Base-by-base conservation (phyloP, 1,140 invertebrate species). In the Heliothis virescens region DNA sequence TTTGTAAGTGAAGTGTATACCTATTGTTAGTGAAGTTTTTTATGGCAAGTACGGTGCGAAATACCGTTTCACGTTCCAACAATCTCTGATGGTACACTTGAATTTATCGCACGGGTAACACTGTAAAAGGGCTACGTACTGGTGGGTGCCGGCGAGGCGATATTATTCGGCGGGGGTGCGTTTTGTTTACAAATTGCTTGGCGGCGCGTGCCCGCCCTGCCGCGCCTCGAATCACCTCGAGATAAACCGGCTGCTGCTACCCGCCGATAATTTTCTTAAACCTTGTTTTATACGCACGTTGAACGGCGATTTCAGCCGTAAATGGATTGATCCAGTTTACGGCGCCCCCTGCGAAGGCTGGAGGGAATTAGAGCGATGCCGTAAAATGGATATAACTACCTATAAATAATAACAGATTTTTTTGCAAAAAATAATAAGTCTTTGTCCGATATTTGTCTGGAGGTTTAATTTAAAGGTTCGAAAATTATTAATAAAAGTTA, bases 141-240 rank as follows among this genome's bases (percentile, higher is more conserved):
- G 74, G 78, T 76, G 67, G 79, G 79, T 75, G 69, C 76, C 72
- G 79, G 81, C 76, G 79, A 76, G 79, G 82, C 86, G 82, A 89
- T 90, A 90, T 91, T 86, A 89, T 90, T 91, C 84, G 83, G 81
- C 73, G 81, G 83, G 86, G 87, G 84, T 91, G 85, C 84, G 88
- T 90, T 91, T 92, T 91, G 89, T 90, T 87, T 92, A 90, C 89
- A 92, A 92, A 92, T 92, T 92, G 88, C 82, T 86, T 81, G 82
- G 79, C 79, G 86, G 89, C 84, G 87, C 90, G 89, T 90, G 90
- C 82, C 81, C 82, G 80, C 69, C 73, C 76, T 72, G 81, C 81
- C 85, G 81, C 76, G 71, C 78, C 82, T 86, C 69, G 80, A 85
- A 86, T 85, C 79, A 79, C 78, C 83, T 80, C 71, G 79, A 85